Conservation (phyloP, 2,888 invertebrate species). For the Deroplatys truncata region DNA sequence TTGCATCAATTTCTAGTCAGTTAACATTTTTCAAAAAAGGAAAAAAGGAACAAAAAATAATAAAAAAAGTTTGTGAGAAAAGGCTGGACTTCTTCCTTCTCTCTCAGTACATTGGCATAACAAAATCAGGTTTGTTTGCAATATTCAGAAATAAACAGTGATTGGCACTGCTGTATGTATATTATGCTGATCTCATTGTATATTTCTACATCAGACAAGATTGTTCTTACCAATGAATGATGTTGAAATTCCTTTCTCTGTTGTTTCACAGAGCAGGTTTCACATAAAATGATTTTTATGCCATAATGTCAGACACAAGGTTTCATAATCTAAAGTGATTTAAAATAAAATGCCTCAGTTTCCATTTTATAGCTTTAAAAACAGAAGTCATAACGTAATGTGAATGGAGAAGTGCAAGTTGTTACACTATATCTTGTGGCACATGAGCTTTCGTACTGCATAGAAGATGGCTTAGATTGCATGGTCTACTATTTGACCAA, state of each 20-base stretch:
- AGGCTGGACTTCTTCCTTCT: background rate
- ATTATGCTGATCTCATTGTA: background rate
- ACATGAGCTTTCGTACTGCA: conserved; percentile 14
- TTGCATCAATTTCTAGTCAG: conserved; percentile 13
- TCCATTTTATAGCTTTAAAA: conserved; percentile 29
- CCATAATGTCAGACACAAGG: background rate
- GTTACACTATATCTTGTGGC: background rate
- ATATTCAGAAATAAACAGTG: background rate
- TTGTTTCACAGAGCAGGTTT: background rate
- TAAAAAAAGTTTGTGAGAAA: background rate
- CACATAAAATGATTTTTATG: background rate
- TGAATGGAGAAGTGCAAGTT: conserved; percentile 6
- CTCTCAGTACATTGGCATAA: background rate
- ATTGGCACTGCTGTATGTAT: background rate
- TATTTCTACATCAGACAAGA: background rate
- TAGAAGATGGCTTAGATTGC: conserved; percentile 15
- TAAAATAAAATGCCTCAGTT: conserved; percentile 12
- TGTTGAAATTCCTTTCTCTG: background rate
- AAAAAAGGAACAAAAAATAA: background rate
- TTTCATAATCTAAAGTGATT: conserved; percentile 4
- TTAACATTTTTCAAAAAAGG: background rate
- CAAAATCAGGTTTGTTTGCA: background rate
- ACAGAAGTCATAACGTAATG: background rate
- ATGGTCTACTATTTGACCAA: background rate
- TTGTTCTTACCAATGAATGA: background rate